Conservation (phyloP, 2,113 vertebrate genomes). For the Neoarius graeffei region DNA sequence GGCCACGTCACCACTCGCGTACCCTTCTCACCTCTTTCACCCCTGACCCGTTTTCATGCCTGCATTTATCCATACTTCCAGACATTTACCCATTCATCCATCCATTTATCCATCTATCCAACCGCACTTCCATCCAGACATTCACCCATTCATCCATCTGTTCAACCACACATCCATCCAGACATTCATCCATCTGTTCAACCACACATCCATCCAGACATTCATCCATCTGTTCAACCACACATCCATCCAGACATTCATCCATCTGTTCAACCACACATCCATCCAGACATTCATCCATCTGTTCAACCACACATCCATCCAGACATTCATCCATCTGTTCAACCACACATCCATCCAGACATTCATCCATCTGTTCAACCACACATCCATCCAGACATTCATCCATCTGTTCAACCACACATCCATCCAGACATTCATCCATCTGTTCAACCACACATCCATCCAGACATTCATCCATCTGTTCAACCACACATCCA, state of each 20-base stretch:
- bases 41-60: too few relatives aligned
- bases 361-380: neutral
- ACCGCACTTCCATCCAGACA: too few relatives aligned
- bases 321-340: neutral
- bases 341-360: too few relatives aligned
- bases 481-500: neutral
- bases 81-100: neutral
- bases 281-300: too few relatives aligned
- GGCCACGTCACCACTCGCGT: too few relatives aligned
- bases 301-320: too few relatives aligned
- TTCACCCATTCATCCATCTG: neutral
- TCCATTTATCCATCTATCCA: neutral
- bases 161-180: neutral
- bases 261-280: neutral
- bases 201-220: rapidly evolving
- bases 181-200: neutral
- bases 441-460: too few relatives aligned
- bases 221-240: neutral
- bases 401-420: neutral
- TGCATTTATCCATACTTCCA: neutral
- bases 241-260: neutral
- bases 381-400: too few relatives aligned
- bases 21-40: too few relatives aligned
- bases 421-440: neutral
- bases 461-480: neutral